These are phyloP conservation scores for Ascidia mentula DNA, from an alignment of 23 tunicate species.

Conservation along the genomic window DNA sequence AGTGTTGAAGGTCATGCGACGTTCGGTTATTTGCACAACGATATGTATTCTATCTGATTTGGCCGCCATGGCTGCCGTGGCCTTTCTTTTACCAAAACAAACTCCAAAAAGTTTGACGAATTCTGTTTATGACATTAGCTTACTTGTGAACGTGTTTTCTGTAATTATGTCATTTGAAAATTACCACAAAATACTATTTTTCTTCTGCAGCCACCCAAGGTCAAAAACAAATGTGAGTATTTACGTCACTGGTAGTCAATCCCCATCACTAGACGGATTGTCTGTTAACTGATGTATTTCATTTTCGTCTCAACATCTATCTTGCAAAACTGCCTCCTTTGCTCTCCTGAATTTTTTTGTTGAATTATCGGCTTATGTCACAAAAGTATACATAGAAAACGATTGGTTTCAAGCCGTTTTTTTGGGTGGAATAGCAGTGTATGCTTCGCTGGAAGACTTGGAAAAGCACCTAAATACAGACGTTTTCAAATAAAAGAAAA, in stretches of 20 bases:
- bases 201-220: background rate
- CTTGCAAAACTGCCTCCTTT: too few relatives aligned
- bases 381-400: too few relatives aligned
- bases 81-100: slow-evolving; percentile 33
- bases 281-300: background rate
- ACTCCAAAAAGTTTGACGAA: slow-evolving; percentile 29
- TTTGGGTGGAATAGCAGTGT: too few relatives aligned
- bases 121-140: slow-evolving; percentile 28
- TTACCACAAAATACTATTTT: background rate
- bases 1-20: slow-evolving; percentile 25
- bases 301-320: too few relatives aligned
- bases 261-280: background rate
- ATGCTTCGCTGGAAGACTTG: too few relatives aligned
- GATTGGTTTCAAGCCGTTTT: too few relatives aligned
- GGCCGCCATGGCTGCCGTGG: slow-evolving; percentile 32
- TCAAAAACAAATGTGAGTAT: background rate
- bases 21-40: slow-evolving; percentile 42
- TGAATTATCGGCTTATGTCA: too few relatives aligned
- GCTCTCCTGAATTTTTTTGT: too few relatives aligned
- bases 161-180: slow-evolving; percentile 37
- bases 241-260: background rate
- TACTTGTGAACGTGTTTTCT: slow-evolving; percentile 29
- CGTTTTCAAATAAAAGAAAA: too few relatives aligned
- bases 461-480: too few relatives aligned
- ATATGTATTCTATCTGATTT: slow-evolving; percentile 54